phyloP scores from a whole-genome alignment of 2,888 invertebrate genomes.

The Calephelis perditalis region DNA sequence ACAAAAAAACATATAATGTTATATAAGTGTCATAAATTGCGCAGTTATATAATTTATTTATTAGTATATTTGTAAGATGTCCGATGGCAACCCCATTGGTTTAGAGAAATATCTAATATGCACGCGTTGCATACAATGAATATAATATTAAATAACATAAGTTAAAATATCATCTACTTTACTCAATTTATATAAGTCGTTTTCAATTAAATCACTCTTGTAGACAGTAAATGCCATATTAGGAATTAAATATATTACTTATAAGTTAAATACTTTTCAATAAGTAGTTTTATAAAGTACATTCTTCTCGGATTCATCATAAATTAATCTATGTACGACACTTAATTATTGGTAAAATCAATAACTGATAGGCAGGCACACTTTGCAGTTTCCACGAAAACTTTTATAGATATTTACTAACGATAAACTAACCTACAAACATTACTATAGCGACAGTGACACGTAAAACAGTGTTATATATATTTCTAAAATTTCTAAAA shows the following conservation, averaged over 20 bases:
- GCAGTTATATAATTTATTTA: constrained; percentile 2
- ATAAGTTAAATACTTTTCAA: constrained; percentile 49
- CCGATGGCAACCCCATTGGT: constrained; percentile 13
- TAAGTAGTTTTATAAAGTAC: constrained; percentile 40
- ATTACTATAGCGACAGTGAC: constrained; percentile 66
- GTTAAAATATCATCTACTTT: constrained; percentile 55
- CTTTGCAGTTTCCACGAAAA: constrained; percentile 45
- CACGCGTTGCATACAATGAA: constrained; percentile 30
- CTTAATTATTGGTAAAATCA: constrained; percentile 54
- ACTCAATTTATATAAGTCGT: constrained; percentile 61
- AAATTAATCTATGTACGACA: constrained; percentile 39
- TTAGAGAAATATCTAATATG: constrained; percentile 32
- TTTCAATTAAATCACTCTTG: constrained; percentile 68
- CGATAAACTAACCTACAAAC: constrained; percentile 50
- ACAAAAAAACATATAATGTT: too few species aligned
- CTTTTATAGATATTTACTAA: constrained; percentile 39
- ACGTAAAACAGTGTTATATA: constrained; percentile 62
- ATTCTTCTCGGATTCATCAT: constrained; percentile 43
- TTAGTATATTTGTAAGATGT: not conserved
- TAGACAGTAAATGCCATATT: constrained; percentile 76
- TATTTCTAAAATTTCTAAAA: constrained; percentile 65
- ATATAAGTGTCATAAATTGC: too few species aligned
- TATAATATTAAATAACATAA: constrained; percentile 12
- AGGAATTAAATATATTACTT: constrained; percentile 67
- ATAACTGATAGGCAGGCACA: constrained; percentile 56